phyloP scores from a whole-genome alignment of 2,797 vertebrate genomes.

The Pterois miles region DNA sequence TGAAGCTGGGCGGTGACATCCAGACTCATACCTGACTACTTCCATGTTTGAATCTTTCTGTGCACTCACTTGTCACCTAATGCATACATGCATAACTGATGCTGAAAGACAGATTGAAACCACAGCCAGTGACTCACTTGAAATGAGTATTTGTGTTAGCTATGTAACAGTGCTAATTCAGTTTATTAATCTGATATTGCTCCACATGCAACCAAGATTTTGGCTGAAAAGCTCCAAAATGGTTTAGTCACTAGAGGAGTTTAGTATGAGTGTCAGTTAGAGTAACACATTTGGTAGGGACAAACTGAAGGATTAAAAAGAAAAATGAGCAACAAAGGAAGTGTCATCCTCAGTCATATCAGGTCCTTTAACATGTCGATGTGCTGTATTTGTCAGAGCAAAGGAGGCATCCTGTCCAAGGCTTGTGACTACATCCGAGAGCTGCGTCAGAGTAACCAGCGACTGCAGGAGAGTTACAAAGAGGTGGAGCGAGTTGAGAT shows the following conservation, averaged over 20 bases:
- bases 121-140: background rate
- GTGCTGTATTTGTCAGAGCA: conserved; percentile 82
- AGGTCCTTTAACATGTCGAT: background rate
- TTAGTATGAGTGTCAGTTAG: no score
- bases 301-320: background rate
- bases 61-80: background rate
- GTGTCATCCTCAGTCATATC: background rate
- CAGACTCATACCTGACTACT: background rate
- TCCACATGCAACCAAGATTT: background rate
- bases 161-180: background rate
- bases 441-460: conserved; percentile 92
- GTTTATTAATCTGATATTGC: background rate
- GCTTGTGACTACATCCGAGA: conserved; percentile 95
- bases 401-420: conserved; percentile 95
- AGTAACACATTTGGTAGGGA: background rate
- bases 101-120: background rate
- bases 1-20: background rate
- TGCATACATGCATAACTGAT: background rate
- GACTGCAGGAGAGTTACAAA: conserved; percentile 92
- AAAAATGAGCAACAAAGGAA: background rate
- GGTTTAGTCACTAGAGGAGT: background rate
- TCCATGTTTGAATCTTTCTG: background rate
- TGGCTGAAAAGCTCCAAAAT: background rate
- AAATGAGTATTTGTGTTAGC: background rate
- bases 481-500: conserved; percentile 92